Percentiles rank a stretch among this genome's conserved stretches.
Evolutionary conservation across 2,888 invertebrate species (phyloP).

Genomic region (Masnerella sp.): DNA sequence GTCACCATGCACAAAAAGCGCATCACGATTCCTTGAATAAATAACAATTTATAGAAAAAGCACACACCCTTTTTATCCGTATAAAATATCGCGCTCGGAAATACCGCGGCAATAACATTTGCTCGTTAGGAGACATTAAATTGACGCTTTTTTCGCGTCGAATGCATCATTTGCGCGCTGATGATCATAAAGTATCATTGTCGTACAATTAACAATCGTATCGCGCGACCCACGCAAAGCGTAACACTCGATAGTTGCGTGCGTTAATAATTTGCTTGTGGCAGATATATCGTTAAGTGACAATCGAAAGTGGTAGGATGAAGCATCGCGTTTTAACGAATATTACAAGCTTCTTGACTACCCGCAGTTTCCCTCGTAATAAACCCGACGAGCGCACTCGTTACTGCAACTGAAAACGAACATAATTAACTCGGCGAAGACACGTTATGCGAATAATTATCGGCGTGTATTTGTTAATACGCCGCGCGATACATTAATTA

Average conservation of each 20-base stretch:
- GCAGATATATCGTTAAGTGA: constrained; percentile 75
- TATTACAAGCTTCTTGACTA: constrained; percentile 60
- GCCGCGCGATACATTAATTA: constrained; percentile 47
- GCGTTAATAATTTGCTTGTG: constrained; percentile 71
- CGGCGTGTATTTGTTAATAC: constrained; percentile 49
- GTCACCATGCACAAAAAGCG: no score
- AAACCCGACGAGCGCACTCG: constrained; percentile 47
- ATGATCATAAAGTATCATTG: constrained; percentile 73
- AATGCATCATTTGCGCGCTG: constrained; percentile 67
- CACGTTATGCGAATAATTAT: constrained; percentile 51
- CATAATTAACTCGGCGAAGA: constrained; percentile 48
- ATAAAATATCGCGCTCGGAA: constrained; percentile 23
- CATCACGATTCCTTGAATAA: constrained; percentile 18
- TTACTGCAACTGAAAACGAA: constrained; percentile 49
- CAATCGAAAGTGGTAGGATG: constrained; percentile 73
- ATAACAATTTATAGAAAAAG: constrained; percentile 28
- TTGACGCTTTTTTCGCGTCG: constrained; percentile 61
- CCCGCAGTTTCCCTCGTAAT: constrained; percentile 46
- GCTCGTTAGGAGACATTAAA: constrained; percentile 70
- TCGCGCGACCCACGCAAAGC: constrained; percentile 66
- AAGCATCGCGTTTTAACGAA: constrained; percentile 66
- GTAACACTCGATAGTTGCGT: constrained; percentile 53
- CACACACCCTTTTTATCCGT: constrained; percentile 2
- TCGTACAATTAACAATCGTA: constrained; percentile 73
- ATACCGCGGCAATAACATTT: constrained; percentile 29